Evolutionary conservation across 2,113 vertebrate species (phyloP).

Genomic region (Oceanodroma tethys): DNA sequence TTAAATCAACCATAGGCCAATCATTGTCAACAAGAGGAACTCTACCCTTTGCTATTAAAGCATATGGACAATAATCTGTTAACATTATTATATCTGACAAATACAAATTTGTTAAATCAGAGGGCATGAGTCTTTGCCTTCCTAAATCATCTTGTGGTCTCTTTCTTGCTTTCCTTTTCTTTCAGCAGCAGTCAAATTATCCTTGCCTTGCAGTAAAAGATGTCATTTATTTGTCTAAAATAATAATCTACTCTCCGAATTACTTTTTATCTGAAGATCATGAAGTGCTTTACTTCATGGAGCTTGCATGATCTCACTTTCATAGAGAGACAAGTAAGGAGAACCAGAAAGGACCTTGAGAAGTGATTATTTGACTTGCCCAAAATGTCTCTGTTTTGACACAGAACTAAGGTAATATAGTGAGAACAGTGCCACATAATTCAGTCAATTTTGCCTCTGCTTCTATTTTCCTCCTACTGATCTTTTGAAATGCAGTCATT

Average conservation of each 20-base stretch:
- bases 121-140: background rate
- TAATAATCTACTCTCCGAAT: background rate
- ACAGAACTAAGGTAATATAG: background rate
- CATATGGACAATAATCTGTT: background rate
- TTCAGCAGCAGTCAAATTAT: background rate
- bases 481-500: background rate
- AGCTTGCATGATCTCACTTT: background rate
- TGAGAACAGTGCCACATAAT: background rate
- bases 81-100: conserved; percentile 3
- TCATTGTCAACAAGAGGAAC: background rate
- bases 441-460: background rate
- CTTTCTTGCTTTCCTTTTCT: background rate
- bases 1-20: background rate
- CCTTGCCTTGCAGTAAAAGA: background rate
- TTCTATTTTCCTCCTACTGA: background rate
- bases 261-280: background rate
- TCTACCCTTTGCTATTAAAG: conserved; percentile 3
- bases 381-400: background rate
- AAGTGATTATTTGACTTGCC: background rate
- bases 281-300: background rate
- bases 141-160: background rate
- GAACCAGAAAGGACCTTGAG: background rate
- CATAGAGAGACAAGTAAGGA: background rate
- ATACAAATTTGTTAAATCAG: background rate
- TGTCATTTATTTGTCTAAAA: conserved; percentile 15